Conservation (phyloP, 2,113 vertebrate genomes). For the Tetrao urogallus region DNA sequence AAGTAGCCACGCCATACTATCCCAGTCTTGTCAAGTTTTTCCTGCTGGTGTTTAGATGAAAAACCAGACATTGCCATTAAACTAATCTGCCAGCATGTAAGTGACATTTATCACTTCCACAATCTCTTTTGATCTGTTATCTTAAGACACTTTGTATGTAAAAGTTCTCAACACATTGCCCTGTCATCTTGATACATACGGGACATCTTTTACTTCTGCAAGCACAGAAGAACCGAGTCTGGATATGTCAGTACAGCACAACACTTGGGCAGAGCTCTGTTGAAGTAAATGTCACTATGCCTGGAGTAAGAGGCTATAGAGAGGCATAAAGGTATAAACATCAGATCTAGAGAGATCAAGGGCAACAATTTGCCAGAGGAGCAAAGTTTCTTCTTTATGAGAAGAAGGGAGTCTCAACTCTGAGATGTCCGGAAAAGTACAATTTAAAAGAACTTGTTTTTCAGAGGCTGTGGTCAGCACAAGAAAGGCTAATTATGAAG, state of each 20-base stretch:
- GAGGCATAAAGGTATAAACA: constrained; percentile 56
- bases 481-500: background rate
- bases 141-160: constrained; percentile 52
- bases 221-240: constrained; percentile 62
- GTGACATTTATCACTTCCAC: constrained; percentile 71
- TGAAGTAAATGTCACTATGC: constrained; percentile 65
- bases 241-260: constrained; percentile 49
- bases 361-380: constrained; percentile 55
- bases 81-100: constrained; percentile 47
- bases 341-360: constrained; percentile 60
- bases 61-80: constrained; percentile 26
- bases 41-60: background rate
- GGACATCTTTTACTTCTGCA: constrained; percentile 44
- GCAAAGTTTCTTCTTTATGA: constrained; percentile 31
- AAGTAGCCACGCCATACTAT: constrained; percentile 30
- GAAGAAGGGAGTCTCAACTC: constrained; percentile 19
- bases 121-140: constrained; percentile 48
- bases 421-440: background rate
- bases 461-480: background rate
- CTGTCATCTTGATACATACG: constrained; percentile 61
- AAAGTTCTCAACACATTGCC: constrained; percentile 54
- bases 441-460: background rate
- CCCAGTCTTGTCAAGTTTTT: constrained; percentile 52
- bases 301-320: constrained; percentile 59
- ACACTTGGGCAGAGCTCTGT: constrained; percentile 51